A percentile compares a stretch with the other conserved stretches of the same genome.
Evolutionary conservation across 2,888 invertebrate genomes (phyloP).

Genomic region (Bombylius major): DNA sequence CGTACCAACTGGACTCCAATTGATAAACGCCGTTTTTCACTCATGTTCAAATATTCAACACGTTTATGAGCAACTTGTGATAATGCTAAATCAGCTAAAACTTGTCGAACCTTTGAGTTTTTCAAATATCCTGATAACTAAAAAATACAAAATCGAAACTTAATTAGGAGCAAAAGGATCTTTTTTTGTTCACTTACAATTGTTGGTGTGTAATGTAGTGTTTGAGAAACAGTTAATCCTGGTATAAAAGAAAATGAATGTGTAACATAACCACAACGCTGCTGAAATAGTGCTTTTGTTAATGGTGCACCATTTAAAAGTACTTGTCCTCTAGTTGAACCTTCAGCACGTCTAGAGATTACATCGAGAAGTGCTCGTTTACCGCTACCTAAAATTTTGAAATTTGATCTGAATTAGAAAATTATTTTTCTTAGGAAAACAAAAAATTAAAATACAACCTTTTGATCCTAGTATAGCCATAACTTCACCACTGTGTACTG

Average conservation of each 20-base stretch:
- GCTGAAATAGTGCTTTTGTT: constrained; percentile 67
- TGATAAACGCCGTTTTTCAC: constrained; percentile 79
- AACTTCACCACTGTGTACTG: constrained; percentile 85
- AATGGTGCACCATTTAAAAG: constrained; percentile 77
- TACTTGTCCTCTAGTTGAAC: constrained; percentile 77
- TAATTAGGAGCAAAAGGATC: no score
- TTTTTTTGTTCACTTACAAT: constrained; percentile 41
- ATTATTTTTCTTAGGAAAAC: not conserved
- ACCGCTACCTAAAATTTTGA: constrained; percentile 59
- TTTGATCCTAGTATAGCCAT: constrained; percentile 87
- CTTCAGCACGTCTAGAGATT: constrained; percentile 67
- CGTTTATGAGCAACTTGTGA: constrained; percentile 80
- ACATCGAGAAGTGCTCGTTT: constrained; percentile 90
- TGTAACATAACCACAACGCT: constrained; percentile 78
- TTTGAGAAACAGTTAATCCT: constrained; percentile 79
- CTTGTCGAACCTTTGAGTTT: constrained; percentile 77
- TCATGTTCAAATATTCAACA: constrained; percentile 70
- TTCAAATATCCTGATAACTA: constrained; percentile 64
- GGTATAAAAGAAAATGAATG: constrained; percentile 75
- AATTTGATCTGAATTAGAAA: not conserved
- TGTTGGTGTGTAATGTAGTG: constrained; percentile 64
- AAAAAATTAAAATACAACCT: constrained; percentile 40
- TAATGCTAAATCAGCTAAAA: constrained; percentile 84
- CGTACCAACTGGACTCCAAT: constrained; percentile 87
- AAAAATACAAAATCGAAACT: constrained; percentile 13